Evolutionary conservation across 2,797 vertebrate species (phyloP).

Genomic region (Aulostomus chinensis): DNA sequence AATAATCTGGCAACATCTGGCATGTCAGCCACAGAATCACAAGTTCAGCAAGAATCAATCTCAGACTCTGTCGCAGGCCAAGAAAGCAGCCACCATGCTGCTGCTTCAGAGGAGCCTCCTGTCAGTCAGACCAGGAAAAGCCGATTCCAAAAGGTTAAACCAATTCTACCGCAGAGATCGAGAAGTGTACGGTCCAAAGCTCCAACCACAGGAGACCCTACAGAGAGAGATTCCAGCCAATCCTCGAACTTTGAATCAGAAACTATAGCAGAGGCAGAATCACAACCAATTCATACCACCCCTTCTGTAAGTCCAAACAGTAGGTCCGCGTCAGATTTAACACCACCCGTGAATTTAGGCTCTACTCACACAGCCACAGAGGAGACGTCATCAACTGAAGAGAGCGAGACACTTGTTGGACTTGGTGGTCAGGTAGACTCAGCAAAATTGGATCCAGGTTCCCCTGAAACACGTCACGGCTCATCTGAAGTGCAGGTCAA

Average conservation of each 20-base stretch:
- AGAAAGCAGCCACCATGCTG: background rate
- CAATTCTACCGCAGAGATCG: constrained; percentile 21
- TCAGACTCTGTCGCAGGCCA: background rate
- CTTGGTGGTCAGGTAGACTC: background rate
- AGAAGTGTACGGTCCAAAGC: constrained; percentile 27
- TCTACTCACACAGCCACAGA: background rate
- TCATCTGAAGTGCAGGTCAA: constrained; percentile 36
- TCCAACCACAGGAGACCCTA: constrained; percentile 2
- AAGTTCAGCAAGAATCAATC: background rate
- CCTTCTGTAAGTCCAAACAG: background rate
- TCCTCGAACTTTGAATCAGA: background rate
- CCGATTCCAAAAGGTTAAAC: constrained; percentile 44
- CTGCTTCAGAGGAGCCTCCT: background rate
- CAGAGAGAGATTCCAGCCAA: background rate
- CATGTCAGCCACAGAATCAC: background rate
- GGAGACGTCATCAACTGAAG: constrained; percentile 3
- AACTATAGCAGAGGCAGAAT: background rate
- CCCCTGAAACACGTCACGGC: constrained; percentile 10
- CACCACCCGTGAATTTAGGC: background rate
- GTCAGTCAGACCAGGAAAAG: constrained; percentile 15
- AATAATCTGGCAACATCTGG: background rate
- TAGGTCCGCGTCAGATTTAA: background rate
- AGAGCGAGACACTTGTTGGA: background rate
- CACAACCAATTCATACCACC: background rate
- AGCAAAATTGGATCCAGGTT: constrained; percentile 2